A percentile compares a stretch with the other conserved stretches of the same genome.
Evolutionary conservation across 1,140 invertebrate genomes (phyloP).

Genomic region (Habropoda laboriosa): DNA sequence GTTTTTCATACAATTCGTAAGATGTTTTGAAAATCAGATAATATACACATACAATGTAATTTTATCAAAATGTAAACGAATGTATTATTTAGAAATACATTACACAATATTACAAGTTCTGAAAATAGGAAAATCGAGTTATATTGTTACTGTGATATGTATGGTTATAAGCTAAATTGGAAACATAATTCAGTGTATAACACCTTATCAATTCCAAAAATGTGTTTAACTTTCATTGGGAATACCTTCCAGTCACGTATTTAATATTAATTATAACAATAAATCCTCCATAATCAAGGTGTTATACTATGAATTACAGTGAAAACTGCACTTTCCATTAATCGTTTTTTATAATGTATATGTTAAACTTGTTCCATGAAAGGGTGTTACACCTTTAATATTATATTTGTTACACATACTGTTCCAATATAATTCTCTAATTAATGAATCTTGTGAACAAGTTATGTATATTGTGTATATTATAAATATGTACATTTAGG

Average conservation of each 20-base stretch:
- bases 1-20: neutral
- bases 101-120: conserved; percentile 27
- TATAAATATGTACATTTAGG: conserved; percentile 57
- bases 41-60: conserved; percentile 5
- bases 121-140: conserved; percentile 45
- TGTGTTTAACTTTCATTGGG: conserved; percentile 20
- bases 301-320: conserved; percentile 36
- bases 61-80: conserved; percentile 37
- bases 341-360: conserved; percentile 35
- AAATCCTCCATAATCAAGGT: neutral
- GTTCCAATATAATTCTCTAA: conserved; percentile 58
- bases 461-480: conserved; percentile 59
- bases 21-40: neutral
- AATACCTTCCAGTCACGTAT: neutral
- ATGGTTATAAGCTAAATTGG: conserved; percentile 59
- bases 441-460: conserved; percentile 46
- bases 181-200: conserved; percentile 39
- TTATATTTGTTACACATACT: conserved; percentile 16
- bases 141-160: conserved; percentile 65
- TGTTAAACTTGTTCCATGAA: conserved; percentile 15
- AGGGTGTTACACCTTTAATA: neutral
- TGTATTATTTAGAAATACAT: conserved; percentile 41
- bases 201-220: conserved; percentile 14
- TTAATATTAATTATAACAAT: neutral
- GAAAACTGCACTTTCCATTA: conserved; percentile 1